These are phyloP conservation scores for Neodiprion lecontei DNA, from an alignment of 1,140 invertebrate genomes.

Conservation along the genomic window DNA sequence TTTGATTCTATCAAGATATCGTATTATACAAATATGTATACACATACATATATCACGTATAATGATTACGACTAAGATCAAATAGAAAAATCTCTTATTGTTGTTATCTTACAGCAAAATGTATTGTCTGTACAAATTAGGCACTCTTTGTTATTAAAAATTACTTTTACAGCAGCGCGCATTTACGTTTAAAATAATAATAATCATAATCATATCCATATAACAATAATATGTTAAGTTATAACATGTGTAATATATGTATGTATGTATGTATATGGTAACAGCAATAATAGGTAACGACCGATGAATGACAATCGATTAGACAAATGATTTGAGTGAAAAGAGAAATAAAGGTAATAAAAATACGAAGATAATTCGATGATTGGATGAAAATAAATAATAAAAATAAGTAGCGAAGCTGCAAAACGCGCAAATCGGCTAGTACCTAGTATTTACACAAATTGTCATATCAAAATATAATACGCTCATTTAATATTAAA, in stretches of 20 bases:
- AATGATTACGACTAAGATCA: slow-evolving; percentile 8
- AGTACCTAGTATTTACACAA: slow-evolving; percentile 63
- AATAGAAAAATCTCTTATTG: slow-evolving; percentile 51
- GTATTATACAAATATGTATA: no score
- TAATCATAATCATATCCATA: slow-evolving; percentile 1
- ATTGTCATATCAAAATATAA: slow-evolving; percentile 62
- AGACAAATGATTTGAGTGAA: slow-evolving; percentile 5
- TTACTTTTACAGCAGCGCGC: background rate
- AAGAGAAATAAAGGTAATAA: slow-evolving; percentile 30
- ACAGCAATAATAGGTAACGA: slow-evolving; percentile 49
- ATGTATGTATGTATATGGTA: slow-evolving; percentile 45
- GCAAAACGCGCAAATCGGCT: slow-evolving; percentile 48
- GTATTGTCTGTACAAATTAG: slow-evolving; percentile 59
- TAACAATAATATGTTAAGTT: slow-evolving; percentile 43
- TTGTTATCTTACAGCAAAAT: slow-evolving; percentile 51
- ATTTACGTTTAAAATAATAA: background rate
- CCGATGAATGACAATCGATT: slow-evolving; percentile 21
- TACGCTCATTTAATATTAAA: slow-evolving; percentile 26
- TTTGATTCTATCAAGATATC: no score
- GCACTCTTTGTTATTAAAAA: slow-evolving; percentile 50
- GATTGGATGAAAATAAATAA: slow-evolving; percentile 58
- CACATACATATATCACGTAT: background rate
- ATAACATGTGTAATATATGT: slow-evolving; percentile 53
- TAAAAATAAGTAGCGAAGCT: slow-evolving; percentile 49
- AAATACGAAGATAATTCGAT: slow-evolving; percentile 53